These are phyloP conservation scores for Telmatochromis sp. DNA, from an alignment of 2,113 vertebrate genomes.

Conservation along the genomic window DNA sequence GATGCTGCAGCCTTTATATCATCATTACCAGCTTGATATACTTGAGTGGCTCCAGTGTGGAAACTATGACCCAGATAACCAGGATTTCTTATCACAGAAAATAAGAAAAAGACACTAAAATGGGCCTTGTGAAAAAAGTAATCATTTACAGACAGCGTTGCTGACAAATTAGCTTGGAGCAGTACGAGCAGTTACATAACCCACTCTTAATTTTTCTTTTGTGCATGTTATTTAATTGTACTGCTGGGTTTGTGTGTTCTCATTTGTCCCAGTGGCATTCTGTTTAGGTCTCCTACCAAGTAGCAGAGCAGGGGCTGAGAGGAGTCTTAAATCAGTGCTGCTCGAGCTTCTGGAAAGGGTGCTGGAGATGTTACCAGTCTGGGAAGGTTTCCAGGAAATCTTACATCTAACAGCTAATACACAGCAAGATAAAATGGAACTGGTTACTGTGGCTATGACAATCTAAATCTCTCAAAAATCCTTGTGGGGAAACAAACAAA, in stretches of 20 bases:
- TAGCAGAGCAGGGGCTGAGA: not conserved
- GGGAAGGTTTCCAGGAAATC: not conserved
- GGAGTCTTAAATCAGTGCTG: not conserved
- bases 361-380: not conserved
- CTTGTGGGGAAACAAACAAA: not conserved
- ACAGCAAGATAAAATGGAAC: not conserved
- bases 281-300: not conserved
- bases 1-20: not conserved
- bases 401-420: not conserved
- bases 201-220: not conserved
- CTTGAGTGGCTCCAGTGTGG: not conserved
- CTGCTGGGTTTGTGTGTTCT: not conserved
- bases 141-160: not conserved
- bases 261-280: not conserved
- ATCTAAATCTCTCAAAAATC: slow-evolving; percentile 10
- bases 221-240: not conserved
- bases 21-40: not conserved
- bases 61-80: not conserved
- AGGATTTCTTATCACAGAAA: not conserved
- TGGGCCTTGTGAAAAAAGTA: not conserved
- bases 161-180: not conserved
- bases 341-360: not conserved
- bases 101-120: not conserved
- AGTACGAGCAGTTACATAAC: not conserved
- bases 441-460: not conserved